Conservation (phyloP, 2,888 invertebrate species). For the Drosophila longiperda region DNA sequence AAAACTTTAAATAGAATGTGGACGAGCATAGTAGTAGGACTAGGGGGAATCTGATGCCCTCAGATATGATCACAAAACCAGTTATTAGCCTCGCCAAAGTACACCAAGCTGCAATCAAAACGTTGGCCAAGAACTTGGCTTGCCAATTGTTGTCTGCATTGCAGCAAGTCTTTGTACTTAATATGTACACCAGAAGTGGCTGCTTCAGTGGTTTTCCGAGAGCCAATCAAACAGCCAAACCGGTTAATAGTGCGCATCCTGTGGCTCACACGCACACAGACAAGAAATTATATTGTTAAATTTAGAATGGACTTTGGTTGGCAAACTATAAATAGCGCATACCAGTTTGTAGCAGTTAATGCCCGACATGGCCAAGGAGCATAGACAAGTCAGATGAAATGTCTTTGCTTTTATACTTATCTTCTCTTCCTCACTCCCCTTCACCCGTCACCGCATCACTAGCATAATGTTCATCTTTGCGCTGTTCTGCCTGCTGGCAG, state of each 20-base stretch:
- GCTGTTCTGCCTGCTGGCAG: slow-evolving; percentile 71
- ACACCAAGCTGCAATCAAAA: slow-evolving; percentile 44
- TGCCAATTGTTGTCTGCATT: slow-evolving; percentile 40
- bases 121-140: slow-evolving; percentile 48
- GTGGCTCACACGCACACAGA: slow-evolving; percentile 43
- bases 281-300: slow-evolving; percentile 63
- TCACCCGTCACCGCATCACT: background rate
- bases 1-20: slow-evolving; percentile 32
- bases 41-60: slow-evolving; percentile 29
- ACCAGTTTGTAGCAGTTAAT: slow-evolving; percentile 55
- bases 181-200: slow-evolving; percentile 72
- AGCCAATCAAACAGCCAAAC: slow-evolving; percentile 71
- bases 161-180: slow-evolving; percentile 46
- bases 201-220: slow-evolving; percentile 42
- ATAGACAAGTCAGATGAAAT: slow-evolving; percentile 30
- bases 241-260: slow-evolving; percentile 74
- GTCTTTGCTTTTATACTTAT: slow-evolving; percentile 5
- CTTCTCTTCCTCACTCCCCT: background rate
- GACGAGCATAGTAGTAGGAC: slow-evolving; percentile 11
- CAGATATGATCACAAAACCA: slow-evolving; percentile 53
- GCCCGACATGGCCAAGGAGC: slow-evolving; percentile 18
- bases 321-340: slow-evolving; percentile 66
- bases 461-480: slow-evolving; percentile 74
- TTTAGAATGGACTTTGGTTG: slow-evolving; percentile 77
- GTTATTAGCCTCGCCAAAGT: slow-evolving; percentile 46